Base-by-base conservation (phyloP, 2,888 invertebrate species). In the Andrena flavipes region DNA sequence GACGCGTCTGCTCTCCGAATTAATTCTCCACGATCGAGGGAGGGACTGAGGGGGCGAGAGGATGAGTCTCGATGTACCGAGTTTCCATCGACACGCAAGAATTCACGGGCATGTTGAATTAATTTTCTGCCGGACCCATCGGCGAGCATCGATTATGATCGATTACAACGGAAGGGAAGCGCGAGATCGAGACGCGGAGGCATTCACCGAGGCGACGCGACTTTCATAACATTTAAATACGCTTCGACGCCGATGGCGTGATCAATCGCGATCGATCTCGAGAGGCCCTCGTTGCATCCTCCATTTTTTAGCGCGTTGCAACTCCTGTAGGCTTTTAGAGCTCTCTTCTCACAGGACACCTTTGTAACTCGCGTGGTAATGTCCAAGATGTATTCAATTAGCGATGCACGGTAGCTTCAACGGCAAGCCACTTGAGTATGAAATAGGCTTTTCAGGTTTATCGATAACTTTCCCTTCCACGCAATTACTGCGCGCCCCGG, bases 71-170 rank as follows among this genome's bases (percentile, higher is more conserved):
- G 59, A 72, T 73, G 60, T 42, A 42, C 75, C 73, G 74, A 68
- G 75, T 84, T 87, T 83, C 69, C 76, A 72, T 78, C 78, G 84
- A 82, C 85, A 83, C 79, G 82, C 82, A 69, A 84, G 78, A 64
- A 84, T 84, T 85, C 86, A 76, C 84, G 82, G 63, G 84, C 68
- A 65, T 76, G 80, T 74, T 85, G 85, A 90, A 91, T 91, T 89
- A 91, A 91, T 91, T 90, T 88, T 77, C 84, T 81, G 84, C 10
- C 23, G 85, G 83, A 5, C 73, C 70, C 76, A 74, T 78, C 76
- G 68, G 70, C 73, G 83, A 56, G 65, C 42, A 72, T 54, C 82
- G 81, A 88, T 84, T 85, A 69, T 74, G 78, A 82, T 87, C 85
- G 79, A 84, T 78, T 35, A 33, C 49, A 29, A 76, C 60, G 60